Evolutionary conservation across 2,113 vertebrate species (phyloP).

Genomic region (Hyperoodon ampullatus): DNA sequence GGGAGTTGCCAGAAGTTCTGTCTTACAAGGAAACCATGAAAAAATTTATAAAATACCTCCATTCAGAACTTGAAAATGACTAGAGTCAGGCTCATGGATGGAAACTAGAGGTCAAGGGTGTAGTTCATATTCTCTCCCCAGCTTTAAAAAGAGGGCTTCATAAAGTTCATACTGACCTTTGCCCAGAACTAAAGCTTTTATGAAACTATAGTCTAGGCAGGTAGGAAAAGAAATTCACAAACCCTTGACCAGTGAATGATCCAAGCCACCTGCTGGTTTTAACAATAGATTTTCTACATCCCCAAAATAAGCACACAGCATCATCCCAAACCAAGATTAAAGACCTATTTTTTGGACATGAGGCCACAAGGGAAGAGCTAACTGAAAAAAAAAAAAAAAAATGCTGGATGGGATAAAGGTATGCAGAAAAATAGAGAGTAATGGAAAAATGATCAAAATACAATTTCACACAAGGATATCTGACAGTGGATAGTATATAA

Average conservation of each 20-base stretch:
- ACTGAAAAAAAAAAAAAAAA: background rate
- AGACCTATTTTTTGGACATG: slow-evolving; percentile 20
- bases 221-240: background rate
- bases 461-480: background rate
- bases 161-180: slow-evolving; percentile 8
- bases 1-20: background rate
- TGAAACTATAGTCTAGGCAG: background rate
- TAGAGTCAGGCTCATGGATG: background rate
- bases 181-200: slow-evolving; percentile 9
- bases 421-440: background rate
- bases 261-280: background rate
- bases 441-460: slow-evolving; percentile 20
- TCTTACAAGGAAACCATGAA: background rate
- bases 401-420: background rate
- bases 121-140: background rate
- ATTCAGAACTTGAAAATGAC: slow-evolving; percentile 28
- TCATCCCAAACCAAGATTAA: slow-evolving; percentile 24
- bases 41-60: background rate
- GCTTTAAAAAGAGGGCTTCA: background rate
- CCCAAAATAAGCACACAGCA: background rate
- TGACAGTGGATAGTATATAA: background rate
- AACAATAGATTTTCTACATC: slow-evolving; percentile 33
- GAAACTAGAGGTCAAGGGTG: slow-evolving; percentile 14
- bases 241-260: background rate
- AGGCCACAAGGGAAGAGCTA: background rate